These are phyloP conservation scores for Phytoseiulus persimilis DNA, from an alignment of 2,888 invertebrate genomes.

Conservation along the genomic window DNA sequence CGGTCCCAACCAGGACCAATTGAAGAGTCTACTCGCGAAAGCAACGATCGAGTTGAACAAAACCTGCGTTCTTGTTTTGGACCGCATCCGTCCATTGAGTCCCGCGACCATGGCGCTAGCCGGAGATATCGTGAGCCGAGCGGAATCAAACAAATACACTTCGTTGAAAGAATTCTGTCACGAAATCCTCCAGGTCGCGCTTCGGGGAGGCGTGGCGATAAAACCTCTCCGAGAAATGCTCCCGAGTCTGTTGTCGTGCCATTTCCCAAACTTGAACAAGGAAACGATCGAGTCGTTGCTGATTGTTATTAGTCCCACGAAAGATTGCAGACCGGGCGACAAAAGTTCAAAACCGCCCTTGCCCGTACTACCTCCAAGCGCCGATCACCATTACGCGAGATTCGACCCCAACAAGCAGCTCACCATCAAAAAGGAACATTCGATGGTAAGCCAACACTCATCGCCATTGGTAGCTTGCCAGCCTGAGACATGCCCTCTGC, in stretches of 20 bases:
- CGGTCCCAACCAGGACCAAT: constrained; percentile 17
- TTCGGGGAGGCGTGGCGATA: constrained; percentile 29
- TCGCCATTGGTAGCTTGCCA: no score
- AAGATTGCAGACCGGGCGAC: not conserved
- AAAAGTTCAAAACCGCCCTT: constrained; percentile 11
- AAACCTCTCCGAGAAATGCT: constrained; percentile 23
- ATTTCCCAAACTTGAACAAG: constrained; percentile 24
- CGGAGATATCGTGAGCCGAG: not conserved
- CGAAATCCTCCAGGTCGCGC: constrained; percentile 20
- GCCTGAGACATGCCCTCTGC: no score
- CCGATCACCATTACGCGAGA: constrained; percentile 35
- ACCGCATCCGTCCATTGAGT: constrained; percentile 20
- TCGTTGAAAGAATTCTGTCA: constrained; percentile 30
- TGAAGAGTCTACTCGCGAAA: not conserved
- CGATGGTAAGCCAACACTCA: not conserved
- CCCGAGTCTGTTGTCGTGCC: not conserved
- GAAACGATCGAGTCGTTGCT: constrained; percentile 20
- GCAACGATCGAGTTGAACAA: constrained; percentile 12
- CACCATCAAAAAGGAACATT: constrained; percentile 18
- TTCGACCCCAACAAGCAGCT: constrained; percentile 15
- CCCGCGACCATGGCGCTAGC: constrained; percentile 27
- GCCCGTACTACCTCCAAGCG: constrained; percentile 22
- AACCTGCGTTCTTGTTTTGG: constrained; percentile 8
- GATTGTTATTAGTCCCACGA: constrained; percentile 26
- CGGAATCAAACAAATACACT: not conserved